Evolutionary conservation across 1,140 invertebrate species (phyloP).

Genomic region (Littorina saxatilis): DNA sequence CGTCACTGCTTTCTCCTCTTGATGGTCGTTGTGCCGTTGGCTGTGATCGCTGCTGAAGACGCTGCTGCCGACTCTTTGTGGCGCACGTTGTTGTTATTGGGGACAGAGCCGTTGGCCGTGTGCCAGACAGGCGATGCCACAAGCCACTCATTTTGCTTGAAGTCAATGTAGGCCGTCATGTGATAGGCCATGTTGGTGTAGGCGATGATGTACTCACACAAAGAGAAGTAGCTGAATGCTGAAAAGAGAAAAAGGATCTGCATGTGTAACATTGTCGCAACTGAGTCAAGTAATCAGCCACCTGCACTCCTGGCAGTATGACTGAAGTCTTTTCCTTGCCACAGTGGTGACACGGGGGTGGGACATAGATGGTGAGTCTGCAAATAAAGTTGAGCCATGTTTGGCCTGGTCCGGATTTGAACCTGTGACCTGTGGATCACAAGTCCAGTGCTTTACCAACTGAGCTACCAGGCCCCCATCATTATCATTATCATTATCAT

Average conservation of each 20-base stretch:
- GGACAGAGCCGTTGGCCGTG: conserved; percentile 30
- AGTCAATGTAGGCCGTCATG: conserved; percentile 89
- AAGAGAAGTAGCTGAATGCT: conserved; percentile 96
- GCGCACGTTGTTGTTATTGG: conserved; percentile 30
- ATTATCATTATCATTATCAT: no score
- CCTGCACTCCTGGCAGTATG: no score
- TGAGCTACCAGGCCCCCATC: no score
- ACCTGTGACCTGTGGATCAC: no score
- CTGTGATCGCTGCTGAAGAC: background rate
- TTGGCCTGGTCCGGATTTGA: no score
- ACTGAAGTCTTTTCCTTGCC: no score
- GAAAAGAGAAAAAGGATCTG: conserved; percentile 73
- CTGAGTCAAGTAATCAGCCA: no score
- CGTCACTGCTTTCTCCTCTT: background rate
- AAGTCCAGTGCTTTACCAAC: no score
- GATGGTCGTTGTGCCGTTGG: background rate
- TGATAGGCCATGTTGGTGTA: conserved; percentile 94
- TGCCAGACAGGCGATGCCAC: background rate
- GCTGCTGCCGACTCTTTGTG: background rate
- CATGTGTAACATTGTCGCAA: no score
- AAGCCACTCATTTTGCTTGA: conserved; percentile 71
- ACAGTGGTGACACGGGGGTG: no score
- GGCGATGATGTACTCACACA: conserved; percentile 93
- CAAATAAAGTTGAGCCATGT: no score
- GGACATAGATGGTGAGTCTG: no score